phyloP scores from a whole-genome alignment of 2,797 vertebrate genomes.

The Halcyon leucocephala region DNA sequence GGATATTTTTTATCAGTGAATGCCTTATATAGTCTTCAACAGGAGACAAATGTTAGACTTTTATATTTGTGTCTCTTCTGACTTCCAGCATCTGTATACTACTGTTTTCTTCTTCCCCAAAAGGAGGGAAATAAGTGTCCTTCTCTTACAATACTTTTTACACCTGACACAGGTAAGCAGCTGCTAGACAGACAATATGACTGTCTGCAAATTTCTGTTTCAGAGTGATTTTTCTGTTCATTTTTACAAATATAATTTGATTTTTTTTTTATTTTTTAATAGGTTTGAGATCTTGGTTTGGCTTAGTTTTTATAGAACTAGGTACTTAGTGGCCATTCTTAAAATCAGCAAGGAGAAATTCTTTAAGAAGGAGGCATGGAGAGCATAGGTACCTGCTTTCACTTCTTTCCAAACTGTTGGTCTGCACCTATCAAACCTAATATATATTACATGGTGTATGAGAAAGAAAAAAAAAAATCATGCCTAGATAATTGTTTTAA shows the following conservation, averaged over 20 bases:
- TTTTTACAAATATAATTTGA: not conserved
- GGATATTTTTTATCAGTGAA: not conserved
- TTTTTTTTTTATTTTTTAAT: not conserved
- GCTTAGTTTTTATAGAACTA: no score
- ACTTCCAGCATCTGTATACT: not conserved
- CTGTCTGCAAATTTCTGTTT: not conserved
- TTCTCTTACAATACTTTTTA: not conserved
- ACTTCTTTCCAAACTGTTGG: not conserved
- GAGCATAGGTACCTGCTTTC: not conserved
- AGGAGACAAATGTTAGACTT: not conserved
- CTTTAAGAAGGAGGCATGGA: constrained; percentile 36
- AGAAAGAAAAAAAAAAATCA: not conserved
- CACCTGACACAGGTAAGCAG: not conserved
- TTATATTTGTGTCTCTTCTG: not conserved
- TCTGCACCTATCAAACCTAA: not conserved
- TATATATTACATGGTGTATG: not conserved
- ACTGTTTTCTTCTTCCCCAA: not conserved
- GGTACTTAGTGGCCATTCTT: not conserved
- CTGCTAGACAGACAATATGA: not conserved
- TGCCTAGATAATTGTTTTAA: not conserved
- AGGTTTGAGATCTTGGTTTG: no score
- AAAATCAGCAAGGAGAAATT: constrained; percentile 51
- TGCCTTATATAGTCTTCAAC: not conserved
- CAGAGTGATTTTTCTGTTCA: not conserved
- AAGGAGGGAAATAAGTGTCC: not conserved